A percentile compares a stretch with the other conserved stretches of the same genome.
Evolutionary conservation across 2,113 vertebrate species (phyloP).

Genomic region (Struthidea cinerea): DNA sequence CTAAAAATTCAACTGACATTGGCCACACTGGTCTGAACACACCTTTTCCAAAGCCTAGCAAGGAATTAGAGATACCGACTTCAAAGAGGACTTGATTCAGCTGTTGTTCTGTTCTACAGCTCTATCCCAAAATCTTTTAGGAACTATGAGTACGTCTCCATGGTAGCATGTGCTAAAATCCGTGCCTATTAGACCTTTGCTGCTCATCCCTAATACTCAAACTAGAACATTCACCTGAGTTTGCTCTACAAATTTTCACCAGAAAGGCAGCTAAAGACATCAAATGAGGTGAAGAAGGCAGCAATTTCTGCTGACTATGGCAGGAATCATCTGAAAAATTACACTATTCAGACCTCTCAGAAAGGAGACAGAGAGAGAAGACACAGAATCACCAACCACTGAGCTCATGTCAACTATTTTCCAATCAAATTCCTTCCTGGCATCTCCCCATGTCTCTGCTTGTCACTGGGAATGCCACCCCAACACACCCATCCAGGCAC

Average conservation of each 20-base stretch:
- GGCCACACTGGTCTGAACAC: neutral
- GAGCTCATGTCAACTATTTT: neutral
- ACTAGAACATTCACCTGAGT: neutral
- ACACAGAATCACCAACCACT: neutral
- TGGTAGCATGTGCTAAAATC: neutral
- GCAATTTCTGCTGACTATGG: neutral
- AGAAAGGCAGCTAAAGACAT: neutral
- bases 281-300: neutral
- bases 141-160: neutral
- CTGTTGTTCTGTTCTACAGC: neutral
- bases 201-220: neutral
- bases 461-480: conserved; percentile 41
- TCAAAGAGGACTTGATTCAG: neutral
- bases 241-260: neutral
- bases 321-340: neutral
- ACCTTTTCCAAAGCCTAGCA: neutral
- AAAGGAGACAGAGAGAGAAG: neutral
- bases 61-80: neutral
- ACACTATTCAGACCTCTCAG: neutral
- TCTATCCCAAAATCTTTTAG: neutral
- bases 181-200: neutral
- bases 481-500: conserved; percentile 46
- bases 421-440: neutral
- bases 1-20: neutral
- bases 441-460: neutral